phyloP scores from a whole-genome alignment of 1,140 invertebrate species.

The Aethina tumida region DNA sequence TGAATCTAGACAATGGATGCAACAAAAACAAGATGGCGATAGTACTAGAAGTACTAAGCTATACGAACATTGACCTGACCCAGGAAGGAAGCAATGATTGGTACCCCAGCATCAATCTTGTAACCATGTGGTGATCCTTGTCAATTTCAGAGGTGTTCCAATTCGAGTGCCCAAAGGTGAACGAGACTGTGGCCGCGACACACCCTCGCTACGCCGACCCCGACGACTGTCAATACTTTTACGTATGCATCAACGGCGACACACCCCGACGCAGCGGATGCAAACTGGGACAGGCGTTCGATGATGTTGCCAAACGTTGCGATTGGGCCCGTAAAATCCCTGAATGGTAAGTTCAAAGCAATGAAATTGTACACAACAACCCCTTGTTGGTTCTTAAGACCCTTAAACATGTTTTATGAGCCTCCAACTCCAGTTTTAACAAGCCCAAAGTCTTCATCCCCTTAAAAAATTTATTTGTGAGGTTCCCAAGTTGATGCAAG shows the following conservation, averaged over 20 bases:
- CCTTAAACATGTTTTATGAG: too few relatives aligned
- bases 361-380: too few relatives aligned
- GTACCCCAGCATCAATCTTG: too few relatives aligned
- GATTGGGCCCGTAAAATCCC: constrained; percentile 84
- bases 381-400: too few relatives aligned
- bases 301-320: constrained; percentile 69
- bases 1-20: too few relatives aligned
- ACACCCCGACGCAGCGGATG: constrained; percentile 74
- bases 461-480: neutral
- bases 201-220: constrained; percentile 80
- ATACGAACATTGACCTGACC: too few relatives aligned
- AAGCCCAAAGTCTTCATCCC: too few relatives aligned
- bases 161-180: constrained; percentile 74
- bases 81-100: too few relatives aligned
- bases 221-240: constrained; percentile 88
- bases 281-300: constrained; percentile 83
- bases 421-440: too few relatives aligned
- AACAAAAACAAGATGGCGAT: too few relatives aligned
- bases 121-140: too few relatives aligned
- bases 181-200: constrained; percentile 56
- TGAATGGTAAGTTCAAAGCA: constrained; percentile 85
- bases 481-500: constrained; percentile 1
- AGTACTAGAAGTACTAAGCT: too few relatives aligned
- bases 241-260: constrained; percentile 81
- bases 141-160: constrained; percentile 68